Evolutionary conservation across 2,113 vertebrate species (phyloP).

Genomic region (Thomomys bottae): DNA sequence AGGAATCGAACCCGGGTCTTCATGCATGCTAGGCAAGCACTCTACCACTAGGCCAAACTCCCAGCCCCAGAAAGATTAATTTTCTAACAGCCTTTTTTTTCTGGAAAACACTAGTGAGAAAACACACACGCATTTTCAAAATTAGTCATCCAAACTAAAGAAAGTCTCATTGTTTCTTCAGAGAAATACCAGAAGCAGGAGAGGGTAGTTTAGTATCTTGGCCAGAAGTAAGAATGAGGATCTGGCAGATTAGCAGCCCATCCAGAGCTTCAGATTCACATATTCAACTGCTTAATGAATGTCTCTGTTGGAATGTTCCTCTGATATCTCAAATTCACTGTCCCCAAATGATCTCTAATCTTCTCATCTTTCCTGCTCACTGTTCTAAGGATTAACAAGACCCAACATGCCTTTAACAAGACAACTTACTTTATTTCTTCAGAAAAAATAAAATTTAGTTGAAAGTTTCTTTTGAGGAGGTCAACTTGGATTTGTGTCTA

Average conservation of each 20-base stretch:
- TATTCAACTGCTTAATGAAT: background rate
- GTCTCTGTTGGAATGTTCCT: background rate
- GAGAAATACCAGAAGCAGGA: background rate
- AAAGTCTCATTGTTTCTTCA: background rate
- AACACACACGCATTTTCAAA: background rate
- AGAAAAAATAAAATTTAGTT: background rate
- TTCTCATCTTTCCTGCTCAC: background rate
- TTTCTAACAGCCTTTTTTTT: conserved; percentile 32
- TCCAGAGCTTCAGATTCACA: background rate
- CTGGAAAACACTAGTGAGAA: background rate
- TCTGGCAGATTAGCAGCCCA: background rate
- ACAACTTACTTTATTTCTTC: background rate
- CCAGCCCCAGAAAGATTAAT: background rate
- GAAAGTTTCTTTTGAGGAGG: background rate
- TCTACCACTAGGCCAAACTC: too few species aligned
- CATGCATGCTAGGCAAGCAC: too few species aligned
- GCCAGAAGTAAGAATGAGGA: background rate
- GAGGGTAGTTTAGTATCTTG: background rate
- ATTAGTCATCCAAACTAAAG: background rate
- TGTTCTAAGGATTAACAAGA: background rate
- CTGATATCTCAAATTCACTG: background rate
- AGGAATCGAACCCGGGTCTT: too few species aligned
- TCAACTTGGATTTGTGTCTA: background rate
- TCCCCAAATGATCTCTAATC: background rate
- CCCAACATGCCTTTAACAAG: too few species aligned